Evolutionary conservation across 2,797 vertebrate genomes (phyloP), one percentile per base, ranked within the genome.

Genomic region (Pangasius macronema): DNA sequence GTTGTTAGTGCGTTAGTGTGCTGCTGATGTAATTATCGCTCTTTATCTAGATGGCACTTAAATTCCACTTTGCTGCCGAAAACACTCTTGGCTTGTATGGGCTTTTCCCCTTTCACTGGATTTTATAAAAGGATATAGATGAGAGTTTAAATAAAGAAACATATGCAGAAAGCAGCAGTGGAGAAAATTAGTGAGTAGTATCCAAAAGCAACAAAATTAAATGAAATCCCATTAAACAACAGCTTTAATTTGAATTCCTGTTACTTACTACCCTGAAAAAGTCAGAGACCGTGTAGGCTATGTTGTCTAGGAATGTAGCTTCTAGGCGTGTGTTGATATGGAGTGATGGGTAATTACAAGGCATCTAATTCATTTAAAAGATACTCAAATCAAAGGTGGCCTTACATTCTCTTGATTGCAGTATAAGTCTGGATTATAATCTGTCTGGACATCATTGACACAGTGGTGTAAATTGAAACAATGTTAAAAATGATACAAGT

Each of bases 1-100:
- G 70, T 57, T 75, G 68, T 57, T 75, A 75, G 46, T 85, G 22
- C 39, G 39, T 75, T 75, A 75, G 53, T n/a, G 22, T 24, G 46
- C 22, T 70, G 42, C 8, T 9, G 9, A 73, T 57, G 33, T 59
- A 84, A 75, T 84, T 84, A 84, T 59, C 27, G 11, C 36, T 33
- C 22, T 75, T 75, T 59, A 85, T 85, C 33, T 59, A 18, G 36
- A 75, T 73, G 14, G 36, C 49, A 73, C 36, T 85, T 75, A 75
- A 75, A 85, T n/a, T 85, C 68, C 36, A 59, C 36, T 73, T 85
- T 75, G 36, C 83, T 33, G 20, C 61, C 1, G 22, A 49, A 83
- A 83, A 82, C 7, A 10, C 8, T 82, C 39, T 65, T 7, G 39
- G 22, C 49, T 49, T 30, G 24, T 13, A 55, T 6, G 46, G 61